These are phyloP conservation scores for Blomia tropicalis DNA, from an alignment of 2,888 invertebrate genomes.

Conservation along the genomic window DNA sequence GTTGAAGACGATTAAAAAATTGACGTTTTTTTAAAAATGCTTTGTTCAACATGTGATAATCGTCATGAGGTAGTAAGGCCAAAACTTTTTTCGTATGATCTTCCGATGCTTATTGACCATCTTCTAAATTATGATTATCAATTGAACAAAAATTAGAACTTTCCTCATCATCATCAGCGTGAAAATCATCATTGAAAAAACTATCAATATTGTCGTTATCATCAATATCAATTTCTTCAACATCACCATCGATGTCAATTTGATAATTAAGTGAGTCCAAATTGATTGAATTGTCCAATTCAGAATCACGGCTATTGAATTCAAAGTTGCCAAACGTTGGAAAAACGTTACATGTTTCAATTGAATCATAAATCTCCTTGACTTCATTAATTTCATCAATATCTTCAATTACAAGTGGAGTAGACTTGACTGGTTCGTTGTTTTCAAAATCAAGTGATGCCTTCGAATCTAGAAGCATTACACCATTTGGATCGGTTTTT, in stretches of 20 bases:
- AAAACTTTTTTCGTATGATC: no score
- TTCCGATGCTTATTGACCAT: no score
- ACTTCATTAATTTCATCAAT: neutral
- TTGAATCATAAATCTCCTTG: neutral
- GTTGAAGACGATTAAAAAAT: no score
- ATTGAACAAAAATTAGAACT: neutral
- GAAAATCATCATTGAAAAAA: no score
- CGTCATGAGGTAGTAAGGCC: neutral
- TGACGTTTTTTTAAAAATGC: neutral
- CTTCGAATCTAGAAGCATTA: slow-evolving; percentile 20
- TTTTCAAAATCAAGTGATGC: slow-evolving; percentile 18
- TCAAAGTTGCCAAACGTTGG: slow-evolving; percentile 17
- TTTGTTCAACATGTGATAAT: neutral
- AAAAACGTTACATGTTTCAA: neutral
- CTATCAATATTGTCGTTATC: slow-evolving; percentile 6
- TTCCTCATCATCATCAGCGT: neutral
- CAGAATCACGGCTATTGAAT: slow-evolving; percentile 14
- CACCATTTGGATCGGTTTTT: neutral
- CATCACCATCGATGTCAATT: slow-evolving; percentile 19
- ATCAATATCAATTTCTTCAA: slow-evolving; percentile 18
- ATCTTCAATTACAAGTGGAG: no score
- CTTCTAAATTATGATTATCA: neutral
- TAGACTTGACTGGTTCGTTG: no score
- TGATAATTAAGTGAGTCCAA: neutral
- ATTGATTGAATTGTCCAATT: slow-evolving; percentile 11